Conservation (phyloP, 2,797 vertebrate genomes). For the Cryptoblepharus egeriae region DNA sequence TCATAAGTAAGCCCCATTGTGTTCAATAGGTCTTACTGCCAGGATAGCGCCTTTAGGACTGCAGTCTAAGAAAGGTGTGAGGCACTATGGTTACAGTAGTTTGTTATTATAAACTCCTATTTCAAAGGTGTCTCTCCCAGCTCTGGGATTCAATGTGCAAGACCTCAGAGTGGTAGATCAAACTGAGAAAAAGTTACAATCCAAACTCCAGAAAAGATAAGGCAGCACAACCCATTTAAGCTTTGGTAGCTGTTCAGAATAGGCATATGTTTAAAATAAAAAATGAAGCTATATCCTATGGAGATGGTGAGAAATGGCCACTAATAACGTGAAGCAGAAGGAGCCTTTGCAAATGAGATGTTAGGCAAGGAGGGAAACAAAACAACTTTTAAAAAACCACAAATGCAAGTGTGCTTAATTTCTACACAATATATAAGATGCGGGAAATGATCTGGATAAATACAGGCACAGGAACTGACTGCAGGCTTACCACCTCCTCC, state of each 20-base stretch:
- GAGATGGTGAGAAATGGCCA: slow-evolving; percentile 52
- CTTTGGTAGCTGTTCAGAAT: slow-evolving; percentile 58
- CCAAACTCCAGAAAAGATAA: slow-evolving; percentile 46
- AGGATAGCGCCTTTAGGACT: too few relatives aligned
- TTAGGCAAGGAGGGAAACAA: neutral
- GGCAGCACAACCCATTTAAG: slow-evolving; percentile 60
- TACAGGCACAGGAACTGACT: slow-evolving; percentile 71
- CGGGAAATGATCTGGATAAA: slow-evolving; percentile 71
- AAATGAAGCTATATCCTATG: slow-evolving; percentile 21
- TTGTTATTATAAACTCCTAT: neutral
- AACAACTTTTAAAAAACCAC: neutral
- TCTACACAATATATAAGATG: slow-evolving; percentile 59
- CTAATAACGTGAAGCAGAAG: slow-evolving; percentile 45
- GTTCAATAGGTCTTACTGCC: too few relatives aligned
- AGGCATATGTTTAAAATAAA: slow-evolving; percentile 41
- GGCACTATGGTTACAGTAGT: neutral
- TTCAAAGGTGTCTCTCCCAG: neutral
- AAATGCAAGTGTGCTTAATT: slow-evolving; percentile 11
- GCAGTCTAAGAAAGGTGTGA: neutral
- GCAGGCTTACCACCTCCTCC: slow-evolving; percentile 96
- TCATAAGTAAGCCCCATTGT: too few relatives aligned
- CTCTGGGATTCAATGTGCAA: neutral
- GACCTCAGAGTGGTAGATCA: slow-evolving; percentile 8
- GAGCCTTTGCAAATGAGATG: slow-evolving; percentile 43
- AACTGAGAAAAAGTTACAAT: slow-evolving; percentile 36